Evolutionary conservation across 53 echinoderm and acorn worm species (phyloP), one percentile per base, ranked within the genome.

Genomic region (Pentamera pediparva): DNA sequence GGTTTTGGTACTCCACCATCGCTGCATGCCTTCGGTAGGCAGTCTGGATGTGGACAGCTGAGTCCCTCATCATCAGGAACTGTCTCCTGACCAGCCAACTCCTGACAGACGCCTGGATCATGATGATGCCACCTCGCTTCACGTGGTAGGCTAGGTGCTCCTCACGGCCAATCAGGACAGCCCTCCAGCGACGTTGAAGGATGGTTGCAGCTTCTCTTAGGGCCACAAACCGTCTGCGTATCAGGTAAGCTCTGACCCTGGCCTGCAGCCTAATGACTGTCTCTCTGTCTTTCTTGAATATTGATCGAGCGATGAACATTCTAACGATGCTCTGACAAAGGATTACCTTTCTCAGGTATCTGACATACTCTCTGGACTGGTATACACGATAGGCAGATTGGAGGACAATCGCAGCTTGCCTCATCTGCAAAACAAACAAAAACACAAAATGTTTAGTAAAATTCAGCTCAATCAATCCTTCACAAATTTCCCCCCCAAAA

Each of bases 91-190:
- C 83, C 11, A 69, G 39, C 24, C 78, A 60, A 20, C 86, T 86
- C 37, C 98, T 64, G 5, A 62, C 56, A 18, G 70, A 58, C 7
- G 88, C 77, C 40, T 98, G 98, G 2, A 98, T 40, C 2, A 79
- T 83, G 18, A 98, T 88, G 47, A 70, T 59, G 10, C 88, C 91
- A 40, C 83, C 91, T 52, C 87, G 76, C 76, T 59, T 78, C 6
- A 82, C 74, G 53, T 83, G 80, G 58, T 82, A 93, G 51, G 78
- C 62, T 37, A 19, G 32, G 31, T 75, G 47, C 49, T 62, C 76
- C 3, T 62, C 26, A 32, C 61, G 54, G 20, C 76, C 75, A 13
- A 65, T 55, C 35, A 63, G 49, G 18, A 32, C 39, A 18, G 91
- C 83, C 7, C 98, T 80, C 75, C 78, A 88, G 19, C 64, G 59